A percentile compares a stretch with the other conserved stretches of the same genome.
Conservation (phyloP, 2,888 invertebrate genomes). For the Nesidiocoris tenuis region DNA sequence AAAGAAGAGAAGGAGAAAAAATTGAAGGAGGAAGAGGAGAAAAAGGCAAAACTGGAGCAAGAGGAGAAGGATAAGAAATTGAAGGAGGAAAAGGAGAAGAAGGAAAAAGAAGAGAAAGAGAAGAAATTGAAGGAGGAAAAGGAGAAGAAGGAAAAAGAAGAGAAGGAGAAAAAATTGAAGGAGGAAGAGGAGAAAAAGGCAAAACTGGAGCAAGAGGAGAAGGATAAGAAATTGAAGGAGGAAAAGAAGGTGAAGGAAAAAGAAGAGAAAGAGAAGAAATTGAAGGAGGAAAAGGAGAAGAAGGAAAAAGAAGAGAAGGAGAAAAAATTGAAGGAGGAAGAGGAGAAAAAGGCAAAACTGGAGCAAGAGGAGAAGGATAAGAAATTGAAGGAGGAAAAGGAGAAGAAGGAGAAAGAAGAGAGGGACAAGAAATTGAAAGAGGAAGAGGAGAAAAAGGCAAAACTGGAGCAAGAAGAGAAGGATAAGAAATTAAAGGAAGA, state of each 20-base stretch:
- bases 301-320: conserved; percentile 41
- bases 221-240: conserved; percentile 23
- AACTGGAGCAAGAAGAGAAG: conserved; percentile 40
- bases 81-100: conserved; percentile 45
- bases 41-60: conserved; percentile 7
- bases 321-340: conserved; percentile 47
- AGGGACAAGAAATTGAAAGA: conserved; percentile 12
- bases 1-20: conserved; percentile 19
- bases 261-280: conserved; percentile 43
- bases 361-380: conserved; percentile 36
- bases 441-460: conserved; percentile 16
- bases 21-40: conserved; percentile 2
- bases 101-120: conserved; percentile 45
- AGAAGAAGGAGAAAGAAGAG: conserved; percentile 47
- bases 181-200: conserved; percentile 44
- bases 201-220: conserved; percentile 47
- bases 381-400: conserved; percentile 48
- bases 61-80: conserved; percentile 22
- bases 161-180: conserved; percentile 49
- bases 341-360: conserved; percentile 5
- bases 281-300: not conserved
- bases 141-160: conserved; percentile 50
- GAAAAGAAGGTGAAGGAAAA: conserved; percentile 32
- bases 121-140: conserved; percentile 48
- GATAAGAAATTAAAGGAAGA: conserved; percentile 5